Conservation (phyloP, 2,888 invertebrate species). For the Agapetus fuscipes region DNA sequence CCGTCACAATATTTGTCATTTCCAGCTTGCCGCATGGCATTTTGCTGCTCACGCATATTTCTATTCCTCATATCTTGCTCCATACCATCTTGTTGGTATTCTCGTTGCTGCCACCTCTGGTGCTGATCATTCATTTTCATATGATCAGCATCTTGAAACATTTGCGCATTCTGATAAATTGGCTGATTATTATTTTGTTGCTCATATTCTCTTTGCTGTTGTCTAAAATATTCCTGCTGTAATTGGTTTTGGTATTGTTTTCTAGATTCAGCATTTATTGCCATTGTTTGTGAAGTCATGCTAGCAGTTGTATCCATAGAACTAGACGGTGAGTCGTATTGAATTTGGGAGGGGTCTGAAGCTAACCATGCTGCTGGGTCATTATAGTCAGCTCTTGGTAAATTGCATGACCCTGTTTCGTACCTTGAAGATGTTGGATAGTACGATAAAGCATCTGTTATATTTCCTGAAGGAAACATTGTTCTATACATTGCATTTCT, state of each 20-base stretch:
- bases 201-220: conserved; percentile 39
- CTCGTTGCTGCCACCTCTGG: conserved; percentile 25
- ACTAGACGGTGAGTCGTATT: conserved; percentile 48
- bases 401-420: conserved; percentile 42
- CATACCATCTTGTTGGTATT: conserved; percentile 27
- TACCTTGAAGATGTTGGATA: conserved; percentile 65
- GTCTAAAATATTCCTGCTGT: conserved; percentile 45
- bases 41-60: conserved; percentile 35
- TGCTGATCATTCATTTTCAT: conserved; percentile 25
- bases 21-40: conserved; percentile 7
- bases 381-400: conserved; percentile 44
- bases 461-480: conserved; percentile 60
- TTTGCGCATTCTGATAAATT: conserved; percentile 24
- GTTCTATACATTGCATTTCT: conserved; percentile 55
- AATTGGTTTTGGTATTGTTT: conserved; percentile 46
- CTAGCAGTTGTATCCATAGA: conserved; percentile 39
- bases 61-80: conserved; percentile 40
- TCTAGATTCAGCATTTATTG: conserved; percentile 40
- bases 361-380: conserved; percentile 53
- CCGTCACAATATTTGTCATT: conserved; percentile 38
- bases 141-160: conserved; percentile 14
- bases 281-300: conserved; percentile 45
- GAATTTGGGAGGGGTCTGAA: conserved; percentile 44
- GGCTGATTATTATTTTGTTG: conserved; percentile 41
- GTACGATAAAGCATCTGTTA: conserved; percentile 73